Evolutionary conservation across 2,797 vertebrate genomes (phyloP).

Genomic region (Phoebastria nigripes): DNA sequence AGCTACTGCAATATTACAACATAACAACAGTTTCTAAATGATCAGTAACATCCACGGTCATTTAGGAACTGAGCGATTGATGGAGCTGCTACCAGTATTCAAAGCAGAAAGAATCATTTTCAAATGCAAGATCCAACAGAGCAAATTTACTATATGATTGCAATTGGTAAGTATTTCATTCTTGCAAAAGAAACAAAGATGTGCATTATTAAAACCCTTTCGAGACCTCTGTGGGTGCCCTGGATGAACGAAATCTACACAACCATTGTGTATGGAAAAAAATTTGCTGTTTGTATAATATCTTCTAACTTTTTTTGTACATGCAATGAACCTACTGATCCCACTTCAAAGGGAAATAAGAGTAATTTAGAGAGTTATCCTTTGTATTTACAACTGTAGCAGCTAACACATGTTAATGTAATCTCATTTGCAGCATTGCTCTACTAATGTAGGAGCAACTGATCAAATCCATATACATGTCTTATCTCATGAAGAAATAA

Average conservation of each 20-base stretch:
- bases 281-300: not conserved
- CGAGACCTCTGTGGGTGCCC: not conserved
- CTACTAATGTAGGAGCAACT: not conserved
- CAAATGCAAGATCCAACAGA: not conserved
- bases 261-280: not conserved
- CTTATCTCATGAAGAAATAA: conserved; percentile 9
- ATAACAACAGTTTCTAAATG: not conserved
- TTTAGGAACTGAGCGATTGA: not conserved
- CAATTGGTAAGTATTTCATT: not conserved
- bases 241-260: not conserved
- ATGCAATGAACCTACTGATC: not conserved
- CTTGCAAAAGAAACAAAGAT: not conserved
- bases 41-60: not conserved
- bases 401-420: not conserved
- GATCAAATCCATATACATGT: not conserved
- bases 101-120: not conserved
- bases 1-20: not conserved
- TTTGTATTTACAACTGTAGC: not conserved
- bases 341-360: not conserved
- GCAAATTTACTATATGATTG: not conserved
- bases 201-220: not conserved
- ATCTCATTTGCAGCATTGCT: not conserved
- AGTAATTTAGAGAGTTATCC: not conserved
- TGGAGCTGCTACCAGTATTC: not conserved
- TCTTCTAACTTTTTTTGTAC: not conserved